These are phyloP conservation scores for Ptychadena robeensis DNA, from an alignment of 2,797 vertebrate species.

Conservation along the genomic window DNA sequence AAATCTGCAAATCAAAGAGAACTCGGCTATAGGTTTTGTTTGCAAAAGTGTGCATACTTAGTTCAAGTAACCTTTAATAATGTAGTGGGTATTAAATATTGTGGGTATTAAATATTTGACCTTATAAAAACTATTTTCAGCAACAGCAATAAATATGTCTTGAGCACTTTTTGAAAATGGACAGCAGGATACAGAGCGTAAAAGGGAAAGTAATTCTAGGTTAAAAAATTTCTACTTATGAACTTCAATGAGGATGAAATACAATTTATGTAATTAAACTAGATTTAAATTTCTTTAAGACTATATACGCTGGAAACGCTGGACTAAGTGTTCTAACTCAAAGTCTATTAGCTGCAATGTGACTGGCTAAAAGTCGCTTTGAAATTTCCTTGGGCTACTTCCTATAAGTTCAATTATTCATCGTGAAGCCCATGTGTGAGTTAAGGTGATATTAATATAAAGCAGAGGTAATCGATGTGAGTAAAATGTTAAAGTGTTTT, in stretches of 20 bases:
- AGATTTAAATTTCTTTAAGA: neutral
- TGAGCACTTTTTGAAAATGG: neutral
- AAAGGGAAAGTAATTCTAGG: neutral
- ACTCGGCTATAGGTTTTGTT: too few relatives aligned
- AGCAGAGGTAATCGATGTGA: constrained; percentile 47
- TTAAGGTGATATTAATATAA: constrained; percentile 46
- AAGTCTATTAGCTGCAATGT: neutral
- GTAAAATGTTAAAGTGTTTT: constrained; percentile 48
- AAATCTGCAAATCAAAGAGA: too few relatives aligned
- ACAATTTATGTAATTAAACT: neutral
- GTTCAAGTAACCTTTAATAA: too few relatives aligned
- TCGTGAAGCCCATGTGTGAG: constrained; percentile 28
- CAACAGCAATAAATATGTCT: neutral
- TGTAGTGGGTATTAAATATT: neutral
- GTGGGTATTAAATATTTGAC: neutral
- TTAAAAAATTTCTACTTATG: neutral
- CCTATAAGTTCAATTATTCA: constrained; percentile 31
- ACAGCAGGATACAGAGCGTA: neutral
- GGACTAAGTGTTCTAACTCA: neutral
- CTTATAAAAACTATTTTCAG: neutral
- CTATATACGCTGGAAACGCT: neutral
- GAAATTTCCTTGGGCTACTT: constrained; percentile 3
- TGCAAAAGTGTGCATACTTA: too few relatives aligned
- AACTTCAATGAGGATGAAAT: neutral
- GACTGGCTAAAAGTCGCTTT: neutral